A percentile compares a stretch with the other conserved stretches of the same genome.
Evolutionary conservation across 2,113 vertebrate genomes (phyloP).

Genomic region (Phrynocephalus versicolor): DNA sequence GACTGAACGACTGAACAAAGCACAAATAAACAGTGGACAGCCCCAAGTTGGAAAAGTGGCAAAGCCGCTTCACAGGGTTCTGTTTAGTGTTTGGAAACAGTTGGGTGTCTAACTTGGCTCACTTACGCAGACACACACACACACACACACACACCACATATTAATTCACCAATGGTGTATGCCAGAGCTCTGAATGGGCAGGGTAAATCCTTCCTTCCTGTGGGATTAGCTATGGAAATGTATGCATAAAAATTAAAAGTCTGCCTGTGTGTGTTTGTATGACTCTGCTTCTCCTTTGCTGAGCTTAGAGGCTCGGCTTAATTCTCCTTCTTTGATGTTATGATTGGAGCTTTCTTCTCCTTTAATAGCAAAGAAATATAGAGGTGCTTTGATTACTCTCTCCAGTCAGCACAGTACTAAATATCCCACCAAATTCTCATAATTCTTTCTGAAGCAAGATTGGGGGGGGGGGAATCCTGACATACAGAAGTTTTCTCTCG

Average conservation of each 20-base stretch:
- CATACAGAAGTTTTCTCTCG: not conserved
- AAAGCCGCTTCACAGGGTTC: no score
- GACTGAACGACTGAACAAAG: no score
- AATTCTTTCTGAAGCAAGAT: not conserved
- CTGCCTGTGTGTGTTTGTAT: not conserved
- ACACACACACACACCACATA: no score
- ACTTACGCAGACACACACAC: no score
- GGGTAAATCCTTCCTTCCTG: not conserved
- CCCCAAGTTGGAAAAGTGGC: no score
- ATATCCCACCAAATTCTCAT: not conserved
- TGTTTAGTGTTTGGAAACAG: not conserved
- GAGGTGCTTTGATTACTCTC: slow-evolving; percentile 10
- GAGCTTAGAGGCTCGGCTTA: slow-evolving; percentile 6
- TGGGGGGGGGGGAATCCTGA: no score
- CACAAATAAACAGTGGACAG: not conserved
- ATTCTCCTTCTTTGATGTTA: slow-evolving; percentile 22
- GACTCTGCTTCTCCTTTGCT: not conserved
- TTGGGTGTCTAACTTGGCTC: not conserved
- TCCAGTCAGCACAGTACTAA: not conserved
- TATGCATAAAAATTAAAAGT: slow-evolving; percentile 7
- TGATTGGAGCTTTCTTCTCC: not conserved
- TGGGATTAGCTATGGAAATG: not conserved
- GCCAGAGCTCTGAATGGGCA: not conserved
- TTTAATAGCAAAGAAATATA: slow-evolving; percentile 7
- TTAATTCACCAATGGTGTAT: not conserved